phyloP scores from a whole-genome alignment of 2,797 vertebrate species.

The Margarornis squamiger region DNA sequence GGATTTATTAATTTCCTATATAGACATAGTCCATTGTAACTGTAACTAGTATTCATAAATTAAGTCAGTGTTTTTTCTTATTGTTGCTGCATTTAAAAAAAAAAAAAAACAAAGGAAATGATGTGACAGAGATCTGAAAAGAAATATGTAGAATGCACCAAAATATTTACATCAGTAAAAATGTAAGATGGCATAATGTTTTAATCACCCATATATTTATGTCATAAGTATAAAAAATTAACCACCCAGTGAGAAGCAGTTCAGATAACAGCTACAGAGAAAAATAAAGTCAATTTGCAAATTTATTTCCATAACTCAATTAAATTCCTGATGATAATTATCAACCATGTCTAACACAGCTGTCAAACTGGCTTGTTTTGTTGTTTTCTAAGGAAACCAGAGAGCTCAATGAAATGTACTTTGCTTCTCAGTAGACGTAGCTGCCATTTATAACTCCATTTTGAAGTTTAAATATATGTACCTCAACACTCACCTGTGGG shows the following conservation, averaged over 20 bases:
- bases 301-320: not conserved
- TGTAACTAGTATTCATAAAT: not conserved
- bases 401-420: not conserved
- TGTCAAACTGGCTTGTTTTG: not conserved
- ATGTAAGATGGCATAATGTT: not conserved
- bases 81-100: not conserved
- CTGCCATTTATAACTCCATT: not conserved
- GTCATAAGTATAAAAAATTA: not conserved
- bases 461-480: not conserved
- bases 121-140: not conserved
- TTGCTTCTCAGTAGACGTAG: not conserved
- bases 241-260: not conserved
- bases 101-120: not conserved
- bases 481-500: not conserved
- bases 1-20: not conserved
- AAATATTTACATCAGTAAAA: not conserved
- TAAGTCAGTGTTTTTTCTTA: not conserved
- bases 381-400: not conserved
- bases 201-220: not conserved
- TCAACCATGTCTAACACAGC: not conserved
- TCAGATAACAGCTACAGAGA: not conserved
- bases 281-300: not conserved
- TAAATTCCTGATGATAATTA: not conserved
- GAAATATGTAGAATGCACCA: not conserved
- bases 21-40: not conserved